phyloP scores from a whole-genome alignment of 1,140 invertebrate species.

The Bombus sibiricus region DNA sequence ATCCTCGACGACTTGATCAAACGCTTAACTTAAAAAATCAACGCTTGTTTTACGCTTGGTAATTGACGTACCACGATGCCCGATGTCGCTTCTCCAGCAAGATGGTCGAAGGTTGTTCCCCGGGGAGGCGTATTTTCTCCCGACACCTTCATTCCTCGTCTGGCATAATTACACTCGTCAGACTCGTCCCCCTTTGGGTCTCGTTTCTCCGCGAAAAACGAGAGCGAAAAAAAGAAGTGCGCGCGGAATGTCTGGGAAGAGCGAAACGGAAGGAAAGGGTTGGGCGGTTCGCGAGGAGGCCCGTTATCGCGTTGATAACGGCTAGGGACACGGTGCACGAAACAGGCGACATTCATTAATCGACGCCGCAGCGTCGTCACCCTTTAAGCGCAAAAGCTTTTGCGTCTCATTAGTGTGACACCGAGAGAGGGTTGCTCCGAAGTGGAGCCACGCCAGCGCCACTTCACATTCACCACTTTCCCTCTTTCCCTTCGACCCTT shows the following conservation, averaged over 20 bases:
- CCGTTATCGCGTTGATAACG: constrained; percentile 59
- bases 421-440: constrained; percentile 45
- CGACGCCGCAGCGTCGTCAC: constrained; percentile 56
- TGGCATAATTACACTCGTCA: constrained; percentile 49
- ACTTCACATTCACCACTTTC: constrained; percentile 39
- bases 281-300: background rate
- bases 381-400: constrained; percentile 65
- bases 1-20: background rate
- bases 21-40: background rate
- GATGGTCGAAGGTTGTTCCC: background rate
- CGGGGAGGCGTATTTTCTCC: background rate
- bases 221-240: background rate
- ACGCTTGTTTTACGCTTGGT: background rate
- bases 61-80: background rate
- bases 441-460: constrained; percentile 34
- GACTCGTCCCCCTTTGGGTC: constrained; percentile 23
- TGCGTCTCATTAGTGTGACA: constrained; percentile 66
- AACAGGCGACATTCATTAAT: constrained; percentile 65
- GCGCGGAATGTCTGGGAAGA: background rate
- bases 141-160: background rate
- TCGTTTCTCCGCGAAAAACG: background rate
- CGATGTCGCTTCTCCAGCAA: too few species aligned
- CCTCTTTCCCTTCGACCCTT: background rate
- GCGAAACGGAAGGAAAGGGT: constrained; percentile 1
- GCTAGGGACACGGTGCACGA: constrained; percentile 6